These are phyloP conservation scores for Drosophila sp. DNA, from an alignment of 1,140 invertebrate genomes.

Conservation along the genomic window DNA sequence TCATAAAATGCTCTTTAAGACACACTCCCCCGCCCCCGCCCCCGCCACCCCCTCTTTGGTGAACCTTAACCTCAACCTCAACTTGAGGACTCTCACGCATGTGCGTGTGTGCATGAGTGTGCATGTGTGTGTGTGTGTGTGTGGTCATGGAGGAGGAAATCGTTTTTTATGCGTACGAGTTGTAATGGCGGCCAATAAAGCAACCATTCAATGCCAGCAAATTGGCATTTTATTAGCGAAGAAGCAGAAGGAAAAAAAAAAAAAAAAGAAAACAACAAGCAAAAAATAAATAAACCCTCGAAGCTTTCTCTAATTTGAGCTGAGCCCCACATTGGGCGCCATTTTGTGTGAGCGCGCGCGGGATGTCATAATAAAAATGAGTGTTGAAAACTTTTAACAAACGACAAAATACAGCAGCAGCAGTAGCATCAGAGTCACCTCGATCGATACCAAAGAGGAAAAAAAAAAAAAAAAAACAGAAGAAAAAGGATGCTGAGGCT, in stretches of 20 bases:
- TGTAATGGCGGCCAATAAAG: slow-evolving; percentile 79
- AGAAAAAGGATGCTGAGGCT: slow-evolving; percentile 59
- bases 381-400: slow-evolving; percentile 79
- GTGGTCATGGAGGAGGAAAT: slow-evolving; percentile 39
- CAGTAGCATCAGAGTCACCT: slow-evolving; percentile 22
- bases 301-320: slow-evolving; percentile 54
- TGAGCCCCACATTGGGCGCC: slow-evolving; percentile 14
- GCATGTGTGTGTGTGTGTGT: slow-evolving; percentile 27
- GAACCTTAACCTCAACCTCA: slow-evolving; percentile 11
- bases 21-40: neutral
- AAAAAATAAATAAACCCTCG: slow-evolving; percentile 16
- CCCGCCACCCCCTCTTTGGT: neutral
- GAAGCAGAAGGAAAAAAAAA: neutral
- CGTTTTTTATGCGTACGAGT: slow-evolving; percentile 75
- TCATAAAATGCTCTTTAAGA: slow-evolving; percentile 66
- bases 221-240: slow-evolving; percentile 79
- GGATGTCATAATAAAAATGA: slow-evolving; percentile 77
- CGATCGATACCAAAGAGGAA: slow-evolving; percentile 60
- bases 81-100: slow-evolving; percentile 43
- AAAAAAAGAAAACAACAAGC: neutral
- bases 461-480: neutral
- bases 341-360: slow-evolving; percentile 42
- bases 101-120: slow-evolving; percentile 15
- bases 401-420: slow-evolving; percentile 71
- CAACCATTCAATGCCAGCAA: slow-evolving; percentile 76